Evolutionary conservation across 2,113 vertebrate species (phyloP).

Genomic region (Nannospalax galili): DNA sequence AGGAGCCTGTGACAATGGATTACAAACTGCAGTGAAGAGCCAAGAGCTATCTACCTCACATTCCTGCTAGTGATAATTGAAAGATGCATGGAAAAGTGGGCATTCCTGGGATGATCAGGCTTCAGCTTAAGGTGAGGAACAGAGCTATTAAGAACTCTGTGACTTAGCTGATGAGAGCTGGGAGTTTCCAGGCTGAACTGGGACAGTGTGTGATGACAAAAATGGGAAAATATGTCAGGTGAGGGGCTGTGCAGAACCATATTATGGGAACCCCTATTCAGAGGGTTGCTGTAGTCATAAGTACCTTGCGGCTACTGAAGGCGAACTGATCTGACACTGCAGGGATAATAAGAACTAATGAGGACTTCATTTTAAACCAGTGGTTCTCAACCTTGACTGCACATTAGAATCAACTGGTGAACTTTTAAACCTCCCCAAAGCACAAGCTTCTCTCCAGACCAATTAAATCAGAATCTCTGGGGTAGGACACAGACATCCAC

Average conservation of each 20-base stretch:
- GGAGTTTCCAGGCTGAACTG: neutral
- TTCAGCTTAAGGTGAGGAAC: neutral
- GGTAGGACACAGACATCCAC: neutral
- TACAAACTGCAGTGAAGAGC: neutral
- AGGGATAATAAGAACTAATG: neutral
- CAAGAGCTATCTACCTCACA: too few species aligned
- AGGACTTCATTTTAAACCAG: constrained; percentile 30
- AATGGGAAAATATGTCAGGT: neutral
- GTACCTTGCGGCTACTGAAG: neutral
- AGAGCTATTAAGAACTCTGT: neutral
- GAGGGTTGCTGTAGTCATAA: neutral
- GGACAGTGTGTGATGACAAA: neutral
- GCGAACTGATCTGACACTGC: neutral
- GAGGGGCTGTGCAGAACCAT: neutral
- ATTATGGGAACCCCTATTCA: neutral
- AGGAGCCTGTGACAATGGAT: neutral
- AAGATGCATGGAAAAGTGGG: neutral
- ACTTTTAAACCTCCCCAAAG: neutral
- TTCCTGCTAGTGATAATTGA: neutral
- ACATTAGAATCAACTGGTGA: constrained; percentile 25
- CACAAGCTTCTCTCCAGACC: neutral
- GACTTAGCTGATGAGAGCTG: neutral
- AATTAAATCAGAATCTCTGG: constrained; percentile 53
- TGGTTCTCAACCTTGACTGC: constrained; percentile 28
- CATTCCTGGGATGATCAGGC: neutral